Conservation (phyloP, 2,113 vertebrate genomes). For the Pluvianellus socialis region DNA sequence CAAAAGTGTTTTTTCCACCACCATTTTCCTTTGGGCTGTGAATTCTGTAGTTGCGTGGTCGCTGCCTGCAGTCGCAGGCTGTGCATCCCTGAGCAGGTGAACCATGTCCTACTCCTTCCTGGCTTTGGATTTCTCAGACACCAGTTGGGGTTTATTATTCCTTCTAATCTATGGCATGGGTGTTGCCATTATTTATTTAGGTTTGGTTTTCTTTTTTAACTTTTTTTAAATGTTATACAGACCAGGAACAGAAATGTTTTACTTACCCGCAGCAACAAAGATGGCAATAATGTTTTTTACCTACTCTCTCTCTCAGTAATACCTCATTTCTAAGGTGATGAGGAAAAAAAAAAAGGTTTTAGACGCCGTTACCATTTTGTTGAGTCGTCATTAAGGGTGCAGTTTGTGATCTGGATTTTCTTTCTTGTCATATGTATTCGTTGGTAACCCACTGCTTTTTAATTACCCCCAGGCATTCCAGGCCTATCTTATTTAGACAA, state of each 20-base stretch:
- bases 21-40: not conserved
- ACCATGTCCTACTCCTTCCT: not conserved
- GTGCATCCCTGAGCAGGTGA: not conserved
- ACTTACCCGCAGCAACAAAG: not conserved
- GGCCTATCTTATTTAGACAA: not conserved
- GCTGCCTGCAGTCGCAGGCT: accelerated
- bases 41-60: not conserved
- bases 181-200: not conserved
- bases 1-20: not conserved
- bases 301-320: not conserved
- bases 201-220: not conserved
- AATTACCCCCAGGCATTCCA: constrained; percentile 30
- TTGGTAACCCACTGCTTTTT: not conserved
- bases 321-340: not conserved
- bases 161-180: not conserved
- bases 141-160: accelerated
- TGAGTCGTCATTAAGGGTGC: not conserved
- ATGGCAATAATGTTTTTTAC: not conserved
- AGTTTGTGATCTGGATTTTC: not conserved
- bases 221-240: not conserved
- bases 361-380: not conserved
- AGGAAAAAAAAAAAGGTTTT: not conserved
- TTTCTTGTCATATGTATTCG: not conserved
- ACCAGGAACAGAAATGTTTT: not conserved
- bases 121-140: not conserved